Base-by-base conservation (phyloP, 2,888 invertebrate genomes). In the Apodemia hepburni region DNA sequence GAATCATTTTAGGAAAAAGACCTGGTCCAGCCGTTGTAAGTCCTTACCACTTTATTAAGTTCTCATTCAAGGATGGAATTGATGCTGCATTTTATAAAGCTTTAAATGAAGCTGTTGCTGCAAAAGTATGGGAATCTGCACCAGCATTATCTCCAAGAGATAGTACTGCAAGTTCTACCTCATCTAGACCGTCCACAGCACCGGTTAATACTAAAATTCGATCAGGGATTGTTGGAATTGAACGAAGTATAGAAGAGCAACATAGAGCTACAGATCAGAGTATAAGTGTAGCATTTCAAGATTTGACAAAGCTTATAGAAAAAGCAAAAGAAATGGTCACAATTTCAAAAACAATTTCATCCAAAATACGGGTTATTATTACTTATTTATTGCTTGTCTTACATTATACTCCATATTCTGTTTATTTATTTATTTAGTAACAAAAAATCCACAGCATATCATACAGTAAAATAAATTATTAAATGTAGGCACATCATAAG, bases 251-350 rank as follows among this genome's bases (percentile, higher is more conserved):
- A 67, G 96, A 97, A 76, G 97, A 98, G 77, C 97, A 97, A 78
- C 97, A 98, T 60, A 95, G 96, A 81, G 96, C 96, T 54, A 98
- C 98, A 0, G 97, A 98, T 87, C 95, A 96, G 76, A 98, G 96
- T 77, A 99, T 99, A 72, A 95, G 94, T 17, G 93, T 96, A 70
- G 99, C 99, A 1, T 99, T 99, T 87, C 96, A 99, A 86, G 99
- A 99, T 87, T 93, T 99, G 62, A 96, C 93, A 75, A 97, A 97
- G 75, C 92, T 99, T 3, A 99, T 99, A 97, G 94, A 94, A 63
- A 97, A 97, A 94, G 99, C 99, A 0, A 97, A 98, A 82, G 98
- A 99, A 72, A 99, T 99, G 99, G 99, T 99, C 57, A 87, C 92
- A 0, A 90, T 99, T 70, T 97, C 99, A 0, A 97, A 97, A 81